These are phyloP conservation scores for Drosophila baimaii DNA, from an alignment of 1,140 invertebrate genomes.

Conservation along the genomic window DNA sequence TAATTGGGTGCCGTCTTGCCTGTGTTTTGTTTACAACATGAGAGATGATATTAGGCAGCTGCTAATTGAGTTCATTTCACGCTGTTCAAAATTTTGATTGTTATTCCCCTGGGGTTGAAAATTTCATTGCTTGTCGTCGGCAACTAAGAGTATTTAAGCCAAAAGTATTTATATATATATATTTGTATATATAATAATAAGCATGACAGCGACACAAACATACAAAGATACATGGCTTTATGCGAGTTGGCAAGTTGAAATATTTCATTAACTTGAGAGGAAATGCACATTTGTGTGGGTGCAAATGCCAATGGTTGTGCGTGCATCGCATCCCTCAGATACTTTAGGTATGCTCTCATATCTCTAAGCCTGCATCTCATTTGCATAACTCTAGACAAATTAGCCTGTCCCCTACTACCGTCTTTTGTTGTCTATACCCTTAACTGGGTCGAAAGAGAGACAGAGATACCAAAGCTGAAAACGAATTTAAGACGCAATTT, in stretches of 20 bases:
- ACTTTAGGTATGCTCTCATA: constrained; percentile 21
- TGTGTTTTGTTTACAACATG: constrained; percentile 36
- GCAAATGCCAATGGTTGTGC: constrained; percentile 17
- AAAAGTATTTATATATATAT: constrained; percentile 14
- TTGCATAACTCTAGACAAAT: constrained; percentile 56
- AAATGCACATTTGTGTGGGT: constrained; percentile 40
- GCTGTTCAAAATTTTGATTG: constrained; percentile 34
- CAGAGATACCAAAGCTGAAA: constrained; percentile 1
- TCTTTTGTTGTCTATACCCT: constrained; percentile 16
- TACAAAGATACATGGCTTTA: constrained; percentile 3
- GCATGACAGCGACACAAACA: constrained; percentile 1
- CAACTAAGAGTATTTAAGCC: background rate
- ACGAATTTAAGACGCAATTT: constrained; percentile 50
- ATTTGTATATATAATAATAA: constrained; percentile 12
- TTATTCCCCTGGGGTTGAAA: constrained; percentile 3
- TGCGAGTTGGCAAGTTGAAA: constrained; percentile 39
- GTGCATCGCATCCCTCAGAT: constrained; percentile 24
- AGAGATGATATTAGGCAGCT: constrained; percentile 50
- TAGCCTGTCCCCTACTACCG: background rate
- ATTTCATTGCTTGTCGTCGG: constrained; percentile 25
- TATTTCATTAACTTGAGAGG: constrained; percentile 48
- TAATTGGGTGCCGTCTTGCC: constrained; percentile 31
- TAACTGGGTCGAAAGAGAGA: constrained; percentile 34
- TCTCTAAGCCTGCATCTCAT: constrained; percentile 33
- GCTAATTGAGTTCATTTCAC: constrained; percentile 50